phyloP scores from a whole-genome alignment of 2,113 vertebrate genomes.

The Theropithecus gelada region DNA sequence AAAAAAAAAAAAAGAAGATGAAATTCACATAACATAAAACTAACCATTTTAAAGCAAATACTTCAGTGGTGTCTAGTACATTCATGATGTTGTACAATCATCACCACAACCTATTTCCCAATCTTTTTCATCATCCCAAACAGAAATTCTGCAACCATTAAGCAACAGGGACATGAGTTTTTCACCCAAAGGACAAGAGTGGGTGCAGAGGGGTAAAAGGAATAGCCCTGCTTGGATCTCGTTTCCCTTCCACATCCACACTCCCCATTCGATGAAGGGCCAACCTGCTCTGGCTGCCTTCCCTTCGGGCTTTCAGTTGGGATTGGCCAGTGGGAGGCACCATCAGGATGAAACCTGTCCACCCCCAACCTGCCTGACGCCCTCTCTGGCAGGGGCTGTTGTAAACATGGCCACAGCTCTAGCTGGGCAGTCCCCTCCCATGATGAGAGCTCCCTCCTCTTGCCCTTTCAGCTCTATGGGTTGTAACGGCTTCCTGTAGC shows the following conservation, averaged over 20 bases:
- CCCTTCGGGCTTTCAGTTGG: neutral
- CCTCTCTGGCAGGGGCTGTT: neutral
- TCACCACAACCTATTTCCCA: neutral
- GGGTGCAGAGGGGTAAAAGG: neutral
- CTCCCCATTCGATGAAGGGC: neutral
- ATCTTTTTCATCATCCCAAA: neutral
- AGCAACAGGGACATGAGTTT: neutral
- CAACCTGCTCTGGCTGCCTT: neutral
- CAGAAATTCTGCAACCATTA: neutral
- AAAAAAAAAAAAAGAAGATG: constrained; percentile 37
- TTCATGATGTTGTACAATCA: neutral
- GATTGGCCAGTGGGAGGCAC: neutral
- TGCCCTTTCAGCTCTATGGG: no score
- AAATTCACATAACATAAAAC: neutral
- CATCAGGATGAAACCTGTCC: neutral
- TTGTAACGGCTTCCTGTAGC: neutral
- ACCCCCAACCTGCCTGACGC: neutral
- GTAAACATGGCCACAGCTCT: neutral
- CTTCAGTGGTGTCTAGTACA: neutral
- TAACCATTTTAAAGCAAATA: neutral
- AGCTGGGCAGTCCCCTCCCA: neutral
- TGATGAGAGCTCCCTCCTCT: neutral
- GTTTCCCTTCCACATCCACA: neutral
- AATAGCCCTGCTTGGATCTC: no score
- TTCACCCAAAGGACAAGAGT: neutral